phyloP scores from a whole-genome alignment of 2,113 vertebrate genomes.

The Ictalurus furcatus region DNA sequence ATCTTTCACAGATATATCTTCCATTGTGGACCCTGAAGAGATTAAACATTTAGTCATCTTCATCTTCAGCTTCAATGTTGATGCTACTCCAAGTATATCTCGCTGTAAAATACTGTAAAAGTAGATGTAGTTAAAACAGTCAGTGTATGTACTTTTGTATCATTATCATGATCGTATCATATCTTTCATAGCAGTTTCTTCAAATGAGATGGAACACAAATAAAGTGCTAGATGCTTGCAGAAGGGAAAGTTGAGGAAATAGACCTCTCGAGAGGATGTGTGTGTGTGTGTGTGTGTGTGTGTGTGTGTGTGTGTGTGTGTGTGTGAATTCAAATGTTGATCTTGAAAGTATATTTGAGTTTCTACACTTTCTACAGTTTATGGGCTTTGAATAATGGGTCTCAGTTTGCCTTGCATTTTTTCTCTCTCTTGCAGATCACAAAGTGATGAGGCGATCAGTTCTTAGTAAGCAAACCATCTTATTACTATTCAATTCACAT shows the following conservation, averaged over 20 bases:
- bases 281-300: not conserved
- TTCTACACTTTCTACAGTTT: not conserved
- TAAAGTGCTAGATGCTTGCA: not conserved
- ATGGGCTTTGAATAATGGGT: not conserved
- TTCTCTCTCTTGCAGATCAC: constrained; percentile 61
- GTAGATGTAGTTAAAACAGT: not conserved
- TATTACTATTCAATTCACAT: not conserved
- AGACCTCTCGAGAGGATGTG: not conserved
- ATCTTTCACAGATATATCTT: not conserved
- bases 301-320: not conserved
- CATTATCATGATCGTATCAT: too few relatives aligned
- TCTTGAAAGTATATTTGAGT: not conserved
- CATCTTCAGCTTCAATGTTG: not conserved
- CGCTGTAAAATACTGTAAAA: not conserved
- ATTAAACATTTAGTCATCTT: not conserved
- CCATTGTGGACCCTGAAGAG: not conserved
- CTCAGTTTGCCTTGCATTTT: constrained; percentile 2
- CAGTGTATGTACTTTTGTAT: not conserved
- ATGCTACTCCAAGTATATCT: not conserved
- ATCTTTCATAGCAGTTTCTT: not conserved
- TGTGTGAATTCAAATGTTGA: not conserved
- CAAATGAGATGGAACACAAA: not conserved
- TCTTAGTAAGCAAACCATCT: constrained; percentile 61
- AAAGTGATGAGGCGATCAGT: constrained; percentile 63
- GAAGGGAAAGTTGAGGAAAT: not conserved